A percentile compares a stretch with the other conserved stretches of the same genome.
phyloP scores from a whole-genome alignment of 2,113 vertebrate genomes.

The human (Homo sapiens) region DNA sequence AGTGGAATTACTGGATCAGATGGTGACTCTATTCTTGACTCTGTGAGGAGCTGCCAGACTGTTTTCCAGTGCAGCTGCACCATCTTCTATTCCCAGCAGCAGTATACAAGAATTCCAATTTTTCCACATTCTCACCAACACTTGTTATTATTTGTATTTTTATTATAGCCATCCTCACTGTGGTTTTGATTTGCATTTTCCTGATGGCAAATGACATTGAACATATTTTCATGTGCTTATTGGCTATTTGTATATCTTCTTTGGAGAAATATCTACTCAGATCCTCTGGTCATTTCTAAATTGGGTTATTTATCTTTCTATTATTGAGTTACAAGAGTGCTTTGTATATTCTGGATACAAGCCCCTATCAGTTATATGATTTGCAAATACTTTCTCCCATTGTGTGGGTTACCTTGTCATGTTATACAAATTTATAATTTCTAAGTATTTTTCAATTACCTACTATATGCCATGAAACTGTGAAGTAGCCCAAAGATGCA shows the following conservation, averaged over 20 bases:
- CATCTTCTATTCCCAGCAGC: neutral
- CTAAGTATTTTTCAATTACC: neutral
- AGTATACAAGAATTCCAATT: neutral
- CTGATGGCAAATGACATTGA: neutral
- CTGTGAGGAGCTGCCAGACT: neutral
- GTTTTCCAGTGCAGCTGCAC: neutral
- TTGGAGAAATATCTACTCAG: neutral
- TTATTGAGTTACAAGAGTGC: neutral
- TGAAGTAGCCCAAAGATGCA: neutral
- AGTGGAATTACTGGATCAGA: neutral
- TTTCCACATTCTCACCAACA: neutral
- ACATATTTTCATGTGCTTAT: neutral
- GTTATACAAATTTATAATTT: neutral
- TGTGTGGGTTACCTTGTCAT: neutral
- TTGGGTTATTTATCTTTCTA: neutral
- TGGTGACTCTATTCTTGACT: neutral
- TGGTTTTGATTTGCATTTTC: constrained; percentile 1
- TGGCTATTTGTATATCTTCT: neutral
- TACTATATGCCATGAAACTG: neutral
- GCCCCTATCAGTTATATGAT: neutral
- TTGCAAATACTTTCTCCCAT: neutral
- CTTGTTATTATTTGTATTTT: neutral
- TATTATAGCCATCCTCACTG: neutral
- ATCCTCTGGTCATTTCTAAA: neutral
- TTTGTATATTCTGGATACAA: neutral